phyloP scores from a whole-genome alignment of 1,140 invertebrate species.

The Lycorma delicatula region DNA sequence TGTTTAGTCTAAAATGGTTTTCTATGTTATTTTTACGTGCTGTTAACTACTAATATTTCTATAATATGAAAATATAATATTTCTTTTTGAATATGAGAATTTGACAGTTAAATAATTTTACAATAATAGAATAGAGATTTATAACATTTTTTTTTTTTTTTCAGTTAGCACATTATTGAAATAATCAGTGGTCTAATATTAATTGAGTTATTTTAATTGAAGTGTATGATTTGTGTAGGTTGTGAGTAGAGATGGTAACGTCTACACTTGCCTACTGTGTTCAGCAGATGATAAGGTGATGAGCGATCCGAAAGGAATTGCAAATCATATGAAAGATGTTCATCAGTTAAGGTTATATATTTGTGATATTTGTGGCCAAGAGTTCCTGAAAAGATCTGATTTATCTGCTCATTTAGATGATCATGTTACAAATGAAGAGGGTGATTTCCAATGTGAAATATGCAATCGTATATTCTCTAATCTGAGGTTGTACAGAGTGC shows the following conservation, averaged over 20 bases:
- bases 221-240: slow-evolving; percentile 33
- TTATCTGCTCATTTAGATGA: slow-evolving; percentile 55
- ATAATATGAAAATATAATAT: too few species aligned
- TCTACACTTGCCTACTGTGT: slow-evolving; percentile 53
- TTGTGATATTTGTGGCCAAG: slow-evolving; percentile 58
- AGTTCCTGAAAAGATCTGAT: slow-evolving; percentile 52
- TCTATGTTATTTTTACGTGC: too few species aligned
- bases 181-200: background rate
- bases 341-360: slow-evolving; percentile 58
- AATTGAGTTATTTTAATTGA: background rate
- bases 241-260: slow-evolving; percentile 41
- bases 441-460: slow-evolving; percentile 54
- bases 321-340: slow-evolving; percentile 46
- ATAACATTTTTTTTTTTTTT: too few species aligned
- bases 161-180: too few species aligned
- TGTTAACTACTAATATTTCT: too few species aligned
- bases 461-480: slow-evolving; percentile 55
- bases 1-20: too few species aligned
- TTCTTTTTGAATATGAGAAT: too few species aligned
- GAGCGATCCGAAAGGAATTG: slow-evolving; percentile 48
- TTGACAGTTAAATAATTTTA: too few species aligned
- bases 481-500: slow-evolving; percentile 49
- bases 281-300: slow-evolving; percentile 38
- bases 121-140: too few species aligned
- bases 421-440: slow-evolving; percentile 50